Evolutionary conservation across 1,140 invertebrate species (phyloP).

Genomic region (Heliconius nattereri): DNA sequence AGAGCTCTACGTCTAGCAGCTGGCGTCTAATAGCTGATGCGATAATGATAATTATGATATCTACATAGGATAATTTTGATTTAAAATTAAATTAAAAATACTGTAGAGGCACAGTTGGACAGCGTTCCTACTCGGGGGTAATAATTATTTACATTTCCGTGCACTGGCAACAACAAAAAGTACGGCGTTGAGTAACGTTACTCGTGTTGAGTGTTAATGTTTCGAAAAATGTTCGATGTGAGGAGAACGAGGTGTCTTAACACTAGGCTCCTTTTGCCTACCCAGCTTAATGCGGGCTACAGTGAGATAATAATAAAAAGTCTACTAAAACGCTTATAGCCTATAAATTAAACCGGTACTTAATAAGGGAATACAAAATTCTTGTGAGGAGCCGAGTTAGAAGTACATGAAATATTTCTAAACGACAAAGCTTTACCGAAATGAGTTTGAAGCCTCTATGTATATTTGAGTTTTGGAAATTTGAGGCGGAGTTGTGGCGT

Average conservation of each 20-base stretch:
- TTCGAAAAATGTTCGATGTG: not conserved
- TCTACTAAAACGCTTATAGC: not conserved
- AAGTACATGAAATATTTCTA: slow-evolving; percentile 8
- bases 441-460: not conserved
- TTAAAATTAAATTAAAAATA: no score
- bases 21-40: not conserved
- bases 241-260: not conserved
- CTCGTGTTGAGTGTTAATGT: no score
- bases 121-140: no score
- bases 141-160: no score
- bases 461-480: not conserved
- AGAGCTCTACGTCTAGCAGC: not conserved
- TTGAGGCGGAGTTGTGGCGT: no score
- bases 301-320: not conserved
- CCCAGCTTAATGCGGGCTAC: not conserved
- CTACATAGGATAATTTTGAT: no score
- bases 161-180: not conserved
- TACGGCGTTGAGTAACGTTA: not conserved
- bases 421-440: not conserved
- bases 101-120: no score
- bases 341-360: not conserved
- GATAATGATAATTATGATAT: no score
- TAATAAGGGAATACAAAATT: slow-evolving; percentile 3
- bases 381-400: slow-evolving; percentile 12
- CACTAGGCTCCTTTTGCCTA: not conserved